phyloP scores from a whole-genome alignment of 2,888 invertebrate genomes.

The Pedicia rivosa region DNA sequence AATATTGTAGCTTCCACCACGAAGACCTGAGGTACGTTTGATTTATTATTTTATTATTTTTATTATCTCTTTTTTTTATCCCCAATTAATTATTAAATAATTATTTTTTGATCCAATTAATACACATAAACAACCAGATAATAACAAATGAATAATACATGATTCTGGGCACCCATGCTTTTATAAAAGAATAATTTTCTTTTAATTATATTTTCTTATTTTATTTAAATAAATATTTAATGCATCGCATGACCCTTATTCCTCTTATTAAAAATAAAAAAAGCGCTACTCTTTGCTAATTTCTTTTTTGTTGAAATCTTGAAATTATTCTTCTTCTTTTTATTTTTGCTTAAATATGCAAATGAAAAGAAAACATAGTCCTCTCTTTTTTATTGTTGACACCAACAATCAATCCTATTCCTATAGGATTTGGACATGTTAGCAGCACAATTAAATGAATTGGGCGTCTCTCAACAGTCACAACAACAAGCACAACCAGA shows the following conservation, averaged over 20 bases:
- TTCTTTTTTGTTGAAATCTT: too few relatives aligned
- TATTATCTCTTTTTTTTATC: slow-evolving; percentile 7
- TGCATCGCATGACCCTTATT: too few relatives aligned
- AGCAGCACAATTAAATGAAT: slow-evolving; percentile 89
- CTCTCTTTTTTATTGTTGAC: too few relatives aligned
- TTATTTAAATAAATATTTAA: too few relatives aligned
- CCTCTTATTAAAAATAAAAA: neutral
- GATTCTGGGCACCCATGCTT: too few relatives aligned
- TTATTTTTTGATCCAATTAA: neutral
- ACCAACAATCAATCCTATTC: slow-evolving; percentile 18
- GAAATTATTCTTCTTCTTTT: too few relatives aligned
- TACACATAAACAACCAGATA: neutral
- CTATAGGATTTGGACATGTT: slow-evolving; percentile 88
- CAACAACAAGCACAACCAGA: slow-evolving; percentile 44
- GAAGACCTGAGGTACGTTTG: slow-evolving; percentile 77
- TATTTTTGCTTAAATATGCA: too few relatives aligned
- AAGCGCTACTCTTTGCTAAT: neutral
- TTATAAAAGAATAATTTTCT: too few relatives aligned
- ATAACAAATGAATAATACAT: too few relatives aligned
- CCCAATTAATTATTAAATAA: neutral
- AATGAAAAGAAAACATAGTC: too few relatives aligned
- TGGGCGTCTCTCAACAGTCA: slow-evolving; percentile 46
- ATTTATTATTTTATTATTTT: slow-evolving; percentile 13
- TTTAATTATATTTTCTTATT: too few relatives aligned
- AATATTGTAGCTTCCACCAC: slow-evolving; percentile 73